These are phyloP conservation scores for Ceryle rudis DNA, from an alignment of 2,797 vertebrate genomes.

Conservation along the genomic window DNA sequence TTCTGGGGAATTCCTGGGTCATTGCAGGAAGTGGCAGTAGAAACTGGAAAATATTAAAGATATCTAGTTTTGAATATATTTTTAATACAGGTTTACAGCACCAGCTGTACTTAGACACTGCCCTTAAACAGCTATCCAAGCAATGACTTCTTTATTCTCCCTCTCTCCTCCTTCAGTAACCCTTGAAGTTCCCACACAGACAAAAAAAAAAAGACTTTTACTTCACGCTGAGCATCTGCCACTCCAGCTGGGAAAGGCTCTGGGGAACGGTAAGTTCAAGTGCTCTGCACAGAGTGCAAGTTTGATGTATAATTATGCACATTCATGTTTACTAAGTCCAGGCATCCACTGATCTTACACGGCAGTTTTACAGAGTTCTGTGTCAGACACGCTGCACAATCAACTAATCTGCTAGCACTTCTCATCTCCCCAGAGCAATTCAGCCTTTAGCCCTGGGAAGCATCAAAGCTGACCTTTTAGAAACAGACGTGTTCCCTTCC, in stretches of 20 bases:
- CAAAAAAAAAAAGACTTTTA: not conserved
- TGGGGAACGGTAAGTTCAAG: constrained; percentile 1
- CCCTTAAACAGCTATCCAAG: not conserved
- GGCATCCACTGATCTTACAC: constrained; percentile 50
- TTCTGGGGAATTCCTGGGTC: constrained; percentile 96
- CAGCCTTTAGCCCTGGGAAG: not conserved
- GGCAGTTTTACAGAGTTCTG: constrained; percentile 44
- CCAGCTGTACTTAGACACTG: not conserved
- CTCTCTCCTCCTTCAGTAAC: not conserved
- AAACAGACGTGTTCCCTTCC: not conserved
- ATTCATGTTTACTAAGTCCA: constrained; percentile 58
- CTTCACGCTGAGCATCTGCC: constrained; percentile 49
- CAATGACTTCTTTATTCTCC: not conserved
- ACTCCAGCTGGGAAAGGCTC: constrained; percentile 45
- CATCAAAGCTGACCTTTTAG: constrained; percentile 14
- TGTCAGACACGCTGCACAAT: constrained; percentile 58
- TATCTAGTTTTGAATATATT: not conserved
- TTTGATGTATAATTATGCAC: not conserved
- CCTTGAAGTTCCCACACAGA: not conserved
- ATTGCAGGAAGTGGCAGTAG: constrained; percentile 95
- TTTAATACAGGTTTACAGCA: not conserved
- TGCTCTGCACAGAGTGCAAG: constrained; percentile 3
- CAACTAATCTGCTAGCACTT: not conserved
- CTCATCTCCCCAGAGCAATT: not conserved
- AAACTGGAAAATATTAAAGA: constrained; percentile 79